phyloP scores from a whole-genome alignment of 2,888 invertebrate genomes.

The Thyatira batis region DNA sequence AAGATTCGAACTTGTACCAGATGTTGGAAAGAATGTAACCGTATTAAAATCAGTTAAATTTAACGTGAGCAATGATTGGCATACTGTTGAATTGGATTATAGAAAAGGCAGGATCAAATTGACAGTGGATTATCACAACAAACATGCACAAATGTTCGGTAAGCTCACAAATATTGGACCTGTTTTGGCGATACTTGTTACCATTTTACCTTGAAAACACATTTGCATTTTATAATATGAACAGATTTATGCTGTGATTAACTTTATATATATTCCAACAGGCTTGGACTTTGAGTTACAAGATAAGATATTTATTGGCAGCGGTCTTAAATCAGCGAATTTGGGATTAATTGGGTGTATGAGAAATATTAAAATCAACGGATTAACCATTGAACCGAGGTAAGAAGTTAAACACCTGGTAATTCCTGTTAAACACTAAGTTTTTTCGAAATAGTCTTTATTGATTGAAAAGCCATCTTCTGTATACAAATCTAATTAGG shows the following conservation, averaged over 20 bases:
- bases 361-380: conserved; percentile 93
- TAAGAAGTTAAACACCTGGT: conserved; percentile 17
- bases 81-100: conserved; percentile 90
- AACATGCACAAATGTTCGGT: conserved; percentile 86
- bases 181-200: background rate
- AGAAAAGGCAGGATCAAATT: conserved; percentile 88
- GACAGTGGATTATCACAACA: conserved; percentile 88
- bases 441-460: no score
- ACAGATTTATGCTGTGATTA: background rate
- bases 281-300: conserved; percentile 85
- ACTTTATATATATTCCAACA: conserved; percentile 21
- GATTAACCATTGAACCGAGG: conserved; percentile 89
- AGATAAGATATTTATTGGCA: conserved; percentile 89
- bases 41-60: conserved; percentile 91
- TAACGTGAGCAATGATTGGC: conserved; percentile 91
- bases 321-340: conserved; percentile 87
- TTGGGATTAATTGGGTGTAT: conserved; percentile 95
- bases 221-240: no score
- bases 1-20: conserved; percentile 90
- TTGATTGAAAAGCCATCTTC: no score
- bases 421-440: no score
- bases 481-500: no score
- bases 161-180: conserved; percentile 26
- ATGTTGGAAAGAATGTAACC: conserved; percentile 88
- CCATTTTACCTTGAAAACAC: background rate